Evolutionary conservation across 1,140 invertebrate species (phyloP).

Genomic region (Trypoxylus dichotomus): DNA sequence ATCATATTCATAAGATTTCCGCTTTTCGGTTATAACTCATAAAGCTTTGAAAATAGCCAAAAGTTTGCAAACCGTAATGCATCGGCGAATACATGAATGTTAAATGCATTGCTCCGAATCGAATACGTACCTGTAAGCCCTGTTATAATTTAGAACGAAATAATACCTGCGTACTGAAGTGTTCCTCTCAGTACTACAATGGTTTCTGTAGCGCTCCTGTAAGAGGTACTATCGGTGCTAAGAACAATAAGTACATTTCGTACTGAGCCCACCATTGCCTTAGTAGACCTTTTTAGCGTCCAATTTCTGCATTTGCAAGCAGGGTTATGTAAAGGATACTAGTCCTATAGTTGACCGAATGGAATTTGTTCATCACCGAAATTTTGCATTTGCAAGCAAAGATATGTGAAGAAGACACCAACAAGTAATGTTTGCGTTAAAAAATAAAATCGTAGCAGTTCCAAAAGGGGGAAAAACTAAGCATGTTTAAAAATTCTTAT

Average conservation of each 20-base stretch:
- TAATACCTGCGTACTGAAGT: slow-evolving; percentile 46
- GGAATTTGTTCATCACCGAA: slow-evolving; percentile 63
- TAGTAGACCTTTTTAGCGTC: no score
- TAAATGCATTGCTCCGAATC: slow-evolving; percentile 55
- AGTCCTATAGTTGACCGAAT: slow-evolving; percentile 56
- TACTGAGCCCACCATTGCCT: slow-evolving; percentile 54
- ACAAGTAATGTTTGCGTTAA: slow-evolving; percentile 63
- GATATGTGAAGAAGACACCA: slow-evolving; percentile 67
- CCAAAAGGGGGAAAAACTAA: no score
- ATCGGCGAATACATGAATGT: slow-evolving; percentile 52
- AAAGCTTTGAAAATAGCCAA: no score
- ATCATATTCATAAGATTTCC: no score
- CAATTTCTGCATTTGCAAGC: slow-evolving; percentile 64
- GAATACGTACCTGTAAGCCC: slow-evolving; percentile 54
- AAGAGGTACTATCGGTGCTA: slow-evolving; percentile 49
- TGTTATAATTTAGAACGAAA: slow-evolving; percentile 60
- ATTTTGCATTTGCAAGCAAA: slow-evolving; percentile 62
- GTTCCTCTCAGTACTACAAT: slow-evolving; percentile 57
- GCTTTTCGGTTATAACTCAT: no score
- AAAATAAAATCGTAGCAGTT: background rate
- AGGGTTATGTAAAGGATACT: slow-evolving; percentile 60
- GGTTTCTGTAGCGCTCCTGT: slow-evolving; percentile 46
- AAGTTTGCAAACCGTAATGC: slow-evolving; percentile 49
- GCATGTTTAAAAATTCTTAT: no score
- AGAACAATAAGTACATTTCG: slow-evolving; percentile 54